Evolutionary conservation across 2,113 vertebrate genomes (phyloP), one percentile per base, ranked within the genome.

Genomic region (Dipodomys spectabilis): DNA sequence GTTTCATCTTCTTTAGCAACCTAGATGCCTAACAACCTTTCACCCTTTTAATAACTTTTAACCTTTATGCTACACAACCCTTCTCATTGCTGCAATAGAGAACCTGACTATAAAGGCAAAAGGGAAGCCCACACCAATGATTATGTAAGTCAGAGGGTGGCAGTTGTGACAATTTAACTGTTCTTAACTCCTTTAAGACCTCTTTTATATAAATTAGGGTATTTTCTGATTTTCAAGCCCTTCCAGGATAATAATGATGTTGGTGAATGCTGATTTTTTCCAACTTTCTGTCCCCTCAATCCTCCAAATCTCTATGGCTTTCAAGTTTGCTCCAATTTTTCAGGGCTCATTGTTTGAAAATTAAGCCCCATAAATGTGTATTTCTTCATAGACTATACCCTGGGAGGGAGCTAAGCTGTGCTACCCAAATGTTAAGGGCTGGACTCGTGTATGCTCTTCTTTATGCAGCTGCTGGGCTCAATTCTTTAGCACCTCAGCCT

Each of bases 401-500:
- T 28, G n/a, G 13, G 49, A 80, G 39, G 13, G 39, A 18, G 16
- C 15, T 9, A 25, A 28, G n/a, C 23, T 68, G 98, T 96, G 97
- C 93, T 98, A 96, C 94, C 98, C 97, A 96, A 97, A 98, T 0
- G 86, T 97, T 92, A 99, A 64, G 27, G 98, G 97, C n/a, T 67
- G 96, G 5, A 96, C 45, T 5, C 83, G 96, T 95, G 98, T 98
- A 53, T 98, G 98, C 93, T 98, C 98, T 78, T 98, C 98, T 77
- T 98, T 98, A 65, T 99, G 98, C 62, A 99, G 94, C 74, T 98
- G 95, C 94, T 39, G 98, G 0, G 99, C 99, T 91, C 98, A 98
- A 82, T 99, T 99, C 98, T 99, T 99, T 92, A 99, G 97, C 35
- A 98, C 96, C 94, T 99, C 99, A 0, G 99, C 99, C 92, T 99